Evolutionary conservation across 2,113 vertebrate species (phyloP).

Genomic region (Thunnus maccoyii): DNA sequence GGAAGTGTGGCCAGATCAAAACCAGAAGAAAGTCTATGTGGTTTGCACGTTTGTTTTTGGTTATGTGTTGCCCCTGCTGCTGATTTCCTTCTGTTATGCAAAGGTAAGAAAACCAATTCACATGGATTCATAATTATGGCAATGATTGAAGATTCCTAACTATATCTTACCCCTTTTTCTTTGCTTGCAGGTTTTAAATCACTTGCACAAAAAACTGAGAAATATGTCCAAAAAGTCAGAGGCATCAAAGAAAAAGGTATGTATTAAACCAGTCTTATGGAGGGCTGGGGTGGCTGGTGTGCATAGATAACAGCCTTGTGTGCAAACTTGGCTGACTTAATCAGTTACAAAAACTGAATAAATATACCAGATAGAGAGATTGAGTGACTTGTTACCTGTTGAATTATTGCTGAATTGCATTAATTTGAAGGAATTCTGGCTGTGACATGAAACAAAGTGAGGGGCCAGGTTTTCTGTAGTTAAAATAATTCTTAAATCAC

Average conservation of each 20-base stretch:
- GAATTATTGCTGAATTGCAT: background rate
- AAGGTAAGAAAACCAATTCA: slow-evolving; percentile 87
- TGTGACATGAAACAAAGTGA: too few relatives aligned
- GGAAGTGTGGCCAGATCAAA: slow-evolving; percentile 91
- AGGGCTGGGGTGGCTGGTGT: background rate
- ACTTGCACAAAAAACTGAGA: slow-evolving; percentile 96
- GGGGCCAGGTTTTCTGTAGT: too few relatives aligned
- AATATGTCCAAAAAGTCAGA: slow-evolving; percentile 99
- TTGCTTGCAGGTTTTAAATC: slow-evolving; percentile 93
- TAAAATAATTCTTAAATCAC: background rate
- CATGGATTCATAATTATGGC: background rate
- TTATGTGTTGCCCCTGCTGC: slow-evolving; percentile 93
- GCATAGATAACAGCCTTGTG: background rate
- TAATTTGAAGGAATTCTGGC: background rate
- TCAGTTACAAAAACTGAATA: background rate
- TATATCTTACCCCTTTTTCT: background rate
- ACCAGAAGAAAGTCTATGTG: slow-evolving; percentile 92
- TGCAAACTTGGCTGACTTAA: background rate
- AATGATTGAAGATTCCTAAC: background rate
- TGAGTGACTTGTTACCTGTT: background rate
- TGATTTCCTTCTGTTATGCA: slow-evolving; percentile 97
- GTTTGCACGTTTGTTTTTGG: slow-evolving; percentile 95
- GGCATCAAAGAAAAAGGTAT: slow-evolving; percentile 98
- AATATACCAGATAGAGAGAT: background rate
- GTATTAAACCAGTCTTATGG: slow-evolving; percentile 8